Conservation (phyloP, 2,888 invertebrate species). For the Temnothorax ravouxi region DNA sequence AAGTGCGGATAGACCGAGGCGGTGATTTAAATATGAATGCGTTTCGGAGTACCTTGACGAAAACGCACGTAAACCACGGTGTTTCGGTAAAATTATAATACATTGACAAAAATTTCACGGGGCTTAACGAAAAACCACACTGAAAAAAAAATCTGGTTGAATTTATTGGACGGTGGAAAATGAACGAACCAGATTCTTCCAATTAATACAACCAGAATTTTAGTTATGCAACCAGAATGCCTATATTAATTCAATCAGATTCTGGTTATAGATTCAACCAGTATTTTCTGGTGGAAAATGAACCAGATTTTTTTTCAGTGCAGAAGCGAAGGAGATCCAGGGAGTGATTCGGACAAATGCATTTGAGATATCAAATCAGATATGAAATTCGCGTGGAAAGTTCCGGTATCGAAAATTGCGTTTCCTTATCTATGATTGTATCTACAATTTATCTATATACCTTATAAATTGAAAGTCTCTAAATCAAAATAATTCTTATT, state of each 20-base stretch:
- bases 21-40: slow-evolving; percentile 22
- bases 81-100: background rate
- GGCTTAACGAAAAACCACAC: background rate
- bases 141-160: too few relatives aligned
- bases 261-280: too few relatives aligned
- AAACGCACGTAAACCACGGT: background rate
- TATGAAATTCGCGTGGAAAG: background rate
- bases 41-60: background rate
- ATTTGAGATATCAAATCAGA: background rate
- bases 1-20: background rate
- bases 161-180: too few relatives aligned
- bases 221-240: too few relatives aligned
- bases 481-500: background rate
- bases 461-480: background rate
- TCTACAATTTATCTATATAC: background rate
- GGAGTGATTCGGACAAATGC: background rate
- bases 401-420: background rate
- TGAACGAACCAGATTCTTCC: too few relatives aligned
- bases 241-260: too few relatives aligned
- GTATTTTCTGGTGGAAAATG: too few relatives aligned
- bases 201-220: too few relatives aligned
- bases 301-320: too few relatives aligned
- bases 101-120: too few relatives aligned
- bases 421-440: background rate
- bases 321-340: too few relatives aligned